Evolutionary conservation across 2,113 vertebrate species (phyloP).

Genomic region (Brachionichthys hirsutus): DNA sequence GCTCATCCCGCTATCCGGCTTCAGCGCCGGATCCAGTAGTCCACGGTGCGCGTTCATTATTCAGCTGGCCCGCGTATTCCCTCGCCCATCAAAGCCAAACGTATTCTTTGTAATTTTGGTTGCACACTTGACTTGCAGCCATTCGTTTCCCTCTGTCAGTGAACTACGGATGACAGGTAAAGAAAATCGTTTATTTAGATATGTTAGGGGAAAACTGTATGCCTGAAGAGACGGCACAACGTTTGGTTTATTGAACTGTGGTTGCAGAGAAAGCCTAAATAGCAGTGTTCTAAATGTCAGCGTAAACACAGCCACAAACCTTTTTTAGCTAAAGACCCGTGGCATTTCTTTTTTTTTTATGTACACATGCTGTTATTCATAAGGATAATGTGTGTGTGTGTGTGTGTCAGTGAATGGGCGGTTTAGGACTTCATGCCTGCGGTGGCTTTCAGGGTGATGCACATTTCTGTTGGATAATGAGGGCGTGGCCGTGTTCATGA

Average conservation of each 20-base stretch:
- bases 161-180: slow-evolving; percentile 27
- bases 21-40: not conserved
- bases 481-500: not conserved
- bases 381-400: not conserved
- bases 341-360: too few species aligned
- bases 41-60: slow-evolving; percentile 17
- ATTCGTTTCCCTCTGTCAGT: slow-evolving; percentile 39
- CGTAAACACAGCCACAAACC: not conserved
- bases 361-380: too few species aligned
- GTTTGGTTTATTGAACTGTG: slow-evolving; percentile 44
- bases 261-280: slow-evolving; percentile 34
- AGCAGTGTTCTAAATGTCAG: slow-evolving; percentile 19
- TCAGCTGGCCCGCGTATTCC: slow-evolving; percentile 19
- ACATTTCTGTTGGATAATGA: slow-evolving; percentile 19
- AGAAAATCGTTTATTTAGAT: slow-evolving; percentile 26
- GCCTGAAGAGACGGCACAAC: slow-evolving; percentile 29
- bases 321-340: too few species aligned
- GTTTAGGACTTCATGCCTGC: slow-evolving; percentile 18
- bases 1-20: slow-evolving; percentile 27
- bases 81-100: slow-evolving; percentile 36
- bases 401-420: not conserved
- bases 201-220: slow-evolving; percentile 55
- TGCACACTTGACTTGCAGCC: slow-evolving; percentile 43
- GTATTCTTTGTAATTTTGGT: slow-evolving; percentile 71
- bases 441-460: slow-evolving; percentile 35